Base-by-base conservation (phyloP, 2,113 vertebrate species). In the Cynocephalus volans region DNA sequence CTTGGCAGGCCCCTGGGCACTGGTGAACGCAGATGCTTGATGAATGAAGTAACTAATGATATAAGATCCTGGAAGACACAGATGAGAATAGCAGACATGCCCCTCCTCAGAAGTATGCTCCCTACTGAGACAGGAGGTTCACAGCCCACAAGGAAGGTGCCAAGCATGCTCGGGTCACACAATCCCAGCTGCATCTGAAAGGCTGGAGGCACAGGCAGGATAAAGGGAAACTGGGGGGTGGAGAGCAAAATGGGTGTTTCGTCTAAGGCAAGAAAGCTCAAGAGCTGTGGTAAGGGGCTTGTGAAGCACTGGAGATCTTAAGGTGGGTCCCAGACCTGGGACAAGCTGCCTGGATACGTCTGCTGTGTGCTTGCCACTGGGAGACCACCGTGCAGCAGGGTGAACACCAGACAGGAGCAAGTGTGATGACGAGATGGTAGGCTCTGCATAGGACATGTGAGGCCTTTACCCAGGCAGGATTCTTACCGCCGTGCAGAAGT, bases 401-500 rank as follows among this genome's bases (percentile, higher is more conserved):
- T 10, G n/a, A 52, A 56, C 1, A 3, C 14, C 15, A 56, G 13
- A 41, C 23, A 26, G 54, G 15, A 52, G 48, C 10, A 4, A 65
- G 69, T 5, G 1, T 3, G 19, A 23, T 0, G 19, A n/a, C 28
- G 31, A 26, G 56, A 17, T 5, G 26, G 73, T 3, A 19, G 1
- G 9, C 9, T 3, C 48, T 76, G 26, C 0, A 7, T 7, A 33
- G 48, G 75, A 52, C 48, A 19, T 28, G 33, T 15, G 75, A 33
- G 75, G 73, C 45, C 8, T 1, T 41, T 41, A 41, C 41, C 31
- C 17, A 23, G 92, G 86, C 81, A 9, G 65, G 87, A 60, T 83
- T 95, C 97, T 98, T 98, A 99, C 99, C 97, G 98, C 98, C 79
- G 99, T 99, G 98, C 99, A 99, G 99, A 99, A 99, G 97, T 99